Base-by-base conservation (phyloP, 2,797 vertebrate genomes). In the Betta splendens region DNA sequence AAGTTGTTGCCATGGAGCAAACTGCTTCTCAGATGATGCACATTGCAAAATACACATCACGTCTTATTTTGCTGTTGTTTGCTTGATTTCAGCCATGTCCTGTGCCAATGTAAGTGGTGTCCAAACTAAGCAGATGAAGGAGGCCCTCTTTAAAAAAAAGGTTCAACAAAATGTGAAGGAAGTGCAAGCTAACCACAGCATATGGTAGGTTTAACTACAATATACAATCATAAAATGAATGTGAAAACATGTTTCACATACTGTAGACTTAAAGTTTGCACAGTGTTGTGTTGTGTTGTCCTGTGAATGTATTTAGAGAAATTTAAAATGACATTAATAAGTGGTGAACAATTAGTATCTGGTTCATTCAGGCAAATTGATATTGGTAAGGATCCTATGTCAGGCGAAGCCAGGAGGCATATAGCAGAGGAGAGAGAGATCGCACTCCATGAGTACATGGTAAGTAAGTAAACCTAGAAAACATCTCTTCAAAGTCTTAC, bases 51-150 rank as follows among this genome's bases (percentile, higher is more conserved):
- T 23, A 13, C 16, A 35, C 38, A 5, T 40, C 0, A 2, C 23
- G 9, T 70, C 1, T 55, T 46, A 25, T 63, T 31, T 25, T 35
- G 11, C 21, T 10, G 32, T 6, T 45, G 2, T 26, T 31, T 31
- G 16, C 28, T 63, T 46, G 12, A 8, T 29, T 58, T 17, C 53
- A 92, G 95, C 84, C 26, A 64, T 93, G 32, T 89, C 86, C 45
- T 75, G 52, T 15, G 38, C 88, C 79, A 71, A 72, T 15, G 68
- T 42, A 29, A 79, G 69, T 33, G 77, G 43, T 31, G 52, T 72
- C 31, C 91, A 88, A 68, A 92, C 69, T 60, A 92, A 89, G 62
- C 91, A 92, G 79, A 83, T 93, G 79, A 98, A 94, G 83, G 96
- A 96, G 75, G 90, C 91, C 0, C 15, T 91, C 5, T 98, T 97